Conservation (phyloP, 1,140 invertebrate genomes). For the Lanistes nyassanus region DNA sequence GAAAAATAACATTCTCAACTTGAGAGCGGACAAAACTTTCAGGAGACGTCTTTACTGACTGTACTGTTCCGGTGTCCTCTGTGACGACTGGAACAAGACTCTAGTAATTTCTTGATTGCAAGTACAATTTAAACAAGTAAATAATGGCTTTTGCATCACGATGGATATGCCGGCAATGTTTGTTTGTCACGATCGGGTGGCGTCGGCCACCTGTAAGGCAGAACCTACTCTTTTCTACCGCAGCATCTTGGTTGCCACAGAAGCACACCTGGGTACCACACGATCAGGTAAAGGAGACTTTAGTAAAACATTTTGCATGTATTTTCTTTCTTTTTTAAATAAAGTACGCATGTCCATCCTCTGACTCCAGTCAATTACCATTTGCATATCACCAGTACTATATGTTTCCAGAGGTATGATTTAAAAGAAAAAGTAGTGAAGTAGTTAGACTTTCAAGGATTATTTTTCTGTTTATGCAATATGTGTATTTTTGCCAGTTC, state of each 20-base stretch:
- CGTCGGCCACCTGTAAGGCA: background rate
- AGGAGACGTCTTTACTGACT: too few relatives aligned
- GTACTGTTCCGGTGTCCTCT: too few relatives aligned
- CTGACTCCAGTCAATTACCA: too few relatives aligned
- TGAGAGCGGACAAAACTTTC: too few relatives aligned
- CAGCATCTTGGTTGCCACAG: background rate
- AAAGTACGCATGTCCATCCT: too few relatives aligned
- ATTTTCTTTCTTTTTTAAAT: too few relatives aligned
- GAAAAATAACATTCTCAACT: too few relatives aligned
- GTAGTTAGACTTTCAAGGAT: too few relatives aligned
- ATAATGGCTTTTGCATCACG: slow-evolving; percentile 8
- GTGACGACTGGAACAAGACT: background rate
- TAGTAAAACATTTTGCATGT: background rate
- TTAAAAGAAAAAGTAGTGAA: too few relatives aligned
- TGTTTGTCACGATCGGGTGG: background rate
- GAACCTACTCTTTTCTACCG: background rate
- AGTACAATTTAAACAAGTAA: background rate
- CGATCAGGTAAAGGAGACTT: slow-evolving; percentile 3
- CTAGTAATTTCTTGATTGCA: background rate
- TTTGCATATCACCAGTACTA: background rate
- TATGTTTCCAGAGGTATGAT: too few relatives aligned
- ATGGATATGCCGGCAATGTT: slow-evolving; percentile 10
- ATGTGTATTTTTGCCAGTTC: too few relatives aligned
- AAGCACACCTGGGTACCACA: slow-evolving; percentile 25
- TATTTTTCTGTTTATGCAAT: background rate